Evolutionary conservation across 1,140 invertebrate genomes (phyloP), one percentile per base, ranked within the genome.

Genomic region (Carposina sasakii): DNA sequence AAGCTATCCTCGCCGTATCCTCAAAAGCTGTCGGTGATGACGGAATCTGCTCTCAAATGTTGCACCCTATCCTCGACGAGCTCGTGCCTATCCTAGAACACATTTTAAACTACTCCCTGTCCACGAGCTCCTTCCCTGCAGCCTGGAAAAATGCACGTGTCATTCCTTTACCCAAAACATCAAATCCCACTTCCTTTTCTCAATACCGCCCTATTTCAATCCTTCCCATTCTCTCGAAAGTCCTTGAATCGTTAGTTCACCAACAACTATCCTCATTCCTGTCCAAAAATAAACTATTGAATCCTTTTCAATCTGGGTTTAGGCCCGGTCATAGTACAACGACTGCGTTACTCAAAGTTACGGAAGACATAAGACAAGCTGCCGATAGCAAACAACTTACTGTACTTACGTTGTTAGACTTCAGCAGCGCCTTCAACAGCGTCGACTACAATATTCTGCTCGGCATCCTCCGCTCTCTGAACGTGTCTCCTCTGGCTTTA

Each of bases 171-270:
- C 36, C 36, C 36, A 21, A 39, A 39, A 39, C 19, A 12, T 39
- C 36, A 1, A 22, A 39, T 21, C 20, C 36, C 12, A 12, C 17
- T 39, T 21, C 20, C 36, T 39, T 21, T n/a, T 39, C 36, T 12
- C 36, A 39, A 15, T 39, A 39, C 22, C 36, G 36, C 22, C 36
- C 36, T 39, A 22, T 22, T 9, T 39, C 36, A 17, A 39, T 39
- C 13, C 36, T 39, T 22, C 36, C 36, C 15, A 20, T 39, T 19
- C 36, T 39, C 15, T 39, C 36, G 17, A 39, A 39, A 10, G 36
- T 22, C 17, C 36, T 39, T 3, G 19, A 39, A 21, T 19, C 36
- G 6, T 10, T 39, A n/a, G 36, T 39, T 22, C 17, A 39, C 13
- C 20, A 21, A 39, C 36, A 39, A 21, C 36, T 39, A 12, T 39